Conservation (phyloP, 2,113 vertebrate genomes). For the Tapirus terrestris region DNA sequence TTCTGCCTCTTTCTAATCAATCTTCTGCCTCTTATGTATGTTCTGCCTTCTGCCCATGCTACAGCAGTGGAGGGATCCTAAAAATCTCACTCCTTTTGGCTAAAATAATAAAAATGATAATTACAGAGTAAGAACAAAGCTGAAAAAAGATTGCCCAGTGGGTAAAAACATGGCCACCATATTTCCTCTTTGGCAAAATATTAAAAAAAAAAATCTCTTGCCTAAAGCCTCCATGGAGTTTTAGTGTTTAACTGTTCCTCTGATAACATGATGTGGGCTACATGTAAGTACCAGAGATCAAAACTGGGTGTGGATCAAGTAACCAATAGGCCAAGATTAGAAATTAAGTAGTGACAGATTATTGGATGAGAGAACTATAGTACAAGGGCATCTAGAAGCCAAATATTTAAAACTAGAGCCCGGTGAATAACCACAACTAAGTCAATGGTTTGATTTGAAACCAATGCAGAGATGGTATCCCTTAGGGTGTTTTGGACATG, state of each 20-base stretch:
- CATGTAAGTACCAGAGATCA: not conserved
- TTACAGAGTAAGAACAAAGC: not conserved
- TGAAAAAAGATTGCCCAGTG: not conserved
- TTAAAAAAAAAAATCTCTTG: not conserved
- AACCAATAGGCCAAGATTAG: not conserved
- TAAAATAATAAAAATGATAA: not conserved
- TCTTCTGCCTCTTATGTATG: not conserved
- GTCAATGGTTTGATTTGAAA: not conserved
- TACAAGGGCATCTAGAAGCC: not conserved
- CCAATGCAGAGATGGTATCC: not conserved
- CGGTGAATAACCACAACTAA: not conserved
- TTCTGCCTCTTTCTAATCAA: not conserved
- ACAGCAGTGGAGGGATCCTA: not conserved
- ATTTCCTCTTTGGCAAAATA: not conserved
- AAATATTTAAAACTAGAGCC: not conserved
- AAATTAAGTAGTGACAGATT: not conserved
- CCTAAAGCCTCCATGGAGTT: not conserved
- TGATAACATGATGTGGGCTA: not conserved
- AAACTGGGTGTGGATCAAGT: not conserved
- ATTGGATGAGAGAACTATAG: not conserved
- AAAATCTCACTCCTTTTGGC: not conserved
- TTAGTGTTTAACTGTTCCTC: not conserved
- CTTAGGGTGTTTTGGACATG: not conserved
- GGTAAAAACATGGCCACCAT: not conserved
- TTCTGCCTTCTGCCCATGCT: not conserved